Base-by-base conservation (phyloP, 2,113 vertebrate genomes). In the Oncorhynchus mykiss region DNA sequence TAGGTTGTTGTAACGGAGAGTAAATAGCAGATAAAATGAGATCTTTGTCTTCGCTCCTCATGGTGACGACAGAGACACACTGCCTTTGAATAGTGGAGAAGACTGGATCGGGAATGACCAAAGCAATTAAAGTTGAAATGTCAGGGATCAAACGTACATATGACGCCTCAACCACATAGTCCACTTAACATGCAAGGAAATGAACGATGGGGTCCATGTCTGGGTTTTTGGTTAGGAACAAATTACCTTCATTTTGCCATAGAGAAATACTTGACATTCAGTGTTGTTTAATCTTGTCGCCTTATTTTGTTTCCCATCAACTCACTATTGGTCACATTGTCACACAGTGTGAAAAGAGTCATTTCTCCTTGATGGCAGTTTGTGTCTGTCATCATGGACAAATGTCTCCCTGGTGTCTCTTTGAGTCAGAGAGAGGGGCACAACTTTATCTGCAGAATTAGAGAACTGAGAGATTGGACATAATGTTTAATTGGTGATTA, bases 101-200 rank as follows among this genome's bases (percentile, higher is more conserved):
- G 20, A 57, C 71, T 29, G 27, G 60, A 75, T 74, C 16, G 49
- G 31, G 34, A 27, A 62, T 82, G 76, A 85, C 78, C 62, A 20
- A 67, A 11, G 74, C 85, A 90, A 86, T 88, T 87, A 89, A 54
- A 6, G 27, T 11, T 75, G 84, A 89, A 90, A 89, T 88, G 87
- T 87, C 86, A 87, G 75, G 80, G 84, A 84, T 83, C 85, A 89
- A 87, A 87, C 49, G 49, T 75, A 72, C 60, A 34, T 48, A 51
- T 27, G 60, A 81, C 78, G 79, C 71, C 51, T 20, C 65, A 77
- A 71, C 67, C 80, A 39, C 3, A 9, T 70, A 29, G 31, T 79
- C 77, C 18, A 16, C 80, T 86, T 76, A 51, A 66, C 78, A 76
- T 77, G 82, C 79, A 73, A 13, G 70, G 72, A 67, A 75, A 24